These are phyloP conservation scores for Resseliella maxima DNA, from an alignment of 2,888 invertebrate genomes.

Conservation along the genomic window DNA sequence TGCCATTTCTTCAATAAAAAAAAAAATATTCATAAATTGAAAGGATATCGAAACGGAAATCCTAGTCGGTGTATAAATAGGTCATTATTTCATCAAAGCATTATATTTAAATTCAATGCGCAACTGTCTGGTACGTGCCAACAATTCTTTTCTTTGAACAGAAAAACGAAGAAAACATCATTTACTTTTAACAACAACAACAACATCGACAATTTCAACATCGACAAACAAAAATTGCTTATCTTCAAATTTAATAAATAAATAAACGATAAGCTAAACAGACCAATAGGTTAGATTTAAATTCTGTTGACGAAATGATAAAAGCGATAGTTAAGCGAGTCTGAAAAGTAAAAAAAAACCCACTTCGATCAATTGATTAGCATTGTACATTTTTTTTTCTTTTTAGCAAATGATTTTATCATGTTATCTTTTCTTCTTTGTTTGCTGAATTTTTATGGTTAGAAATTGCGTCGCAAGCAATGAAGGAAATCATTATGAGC, in stretches of 20 bases:
- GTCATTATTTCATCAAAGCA: conserved; percentile 26
- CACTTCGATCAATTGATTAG: conserved; percentile 17
- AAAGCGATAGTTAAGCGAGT: neutral
- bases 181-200: neutral
- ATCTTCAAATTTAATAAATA: conserved; percentile 14
- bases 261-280: neutral
- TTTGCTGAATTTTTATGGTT: neutral
- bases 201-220: too few species aligned
- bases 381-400: neutral
- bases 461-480: neutral
- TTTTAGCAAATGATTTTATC: conserved; percentile 10
- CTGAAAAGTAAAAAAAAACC: too few species aligned
- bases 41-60: conserved; percentile 38
- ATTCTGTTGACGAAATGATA: neutral
- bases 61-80: neutral
- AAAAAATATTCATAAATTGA: neutral
- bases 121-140: conserved; percentile 50
- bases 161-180: neutral
- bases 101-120: conserved; percentile 31
- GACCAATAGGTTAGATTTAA: neutral
- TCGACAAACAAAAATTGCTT: conserved; percentile 13
- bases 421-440: neutral
- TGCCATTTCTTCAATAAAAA: neutral
- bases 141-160: neutral
- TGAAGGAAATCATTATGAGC: neutral